Percentiles rank a stretch among this genome's conserved stretches.
These are phyloP conservation scores for Dasyprocta punctata DNA, from an alignment of 2,113 vertebrate genomes.

Conservation along the genomic window DNA sequence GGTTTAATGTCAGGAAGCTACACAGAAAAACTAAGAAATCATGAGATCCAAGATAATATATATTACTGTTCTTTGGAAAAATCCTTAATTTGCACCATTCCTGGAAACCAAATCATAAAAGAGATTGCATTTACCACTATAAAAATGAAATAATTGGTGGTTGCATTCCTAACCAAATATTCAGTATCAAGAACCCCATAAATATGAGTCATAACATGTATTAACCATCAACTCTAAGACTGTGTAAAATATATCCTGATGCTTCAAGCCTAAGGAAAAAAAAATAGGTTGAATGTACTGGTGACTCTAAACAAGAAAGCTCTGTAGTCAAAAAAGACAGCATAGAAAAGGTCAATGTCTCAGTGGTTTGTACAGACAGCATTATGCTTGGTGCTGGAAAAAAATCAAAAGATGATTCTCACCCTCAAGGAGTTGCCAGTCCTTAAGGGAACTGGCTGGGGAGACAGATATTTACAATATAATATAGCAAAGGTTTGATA, in stretches of 20 bases:
- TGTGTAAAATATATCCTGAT: constrained; percentile 25
- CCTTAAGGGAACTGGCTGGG: neutral
- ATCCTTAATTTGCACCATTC: constrained; percentile 60
- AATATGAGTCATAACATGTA: constrained; percentile 51
- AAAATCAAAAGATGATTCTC: constrained; percentile 9
- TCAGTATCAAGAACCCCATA: constrained; percentile 58
- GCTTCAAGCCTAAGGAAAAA: neutral
- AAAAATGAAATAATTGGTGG: constrained; percentile 67
- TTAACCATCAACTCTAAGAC: constrained; percentile 9
- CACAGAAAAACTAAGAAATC: constrained; percentile 52
- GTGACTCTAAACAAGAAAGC: constrained; percentile 44
- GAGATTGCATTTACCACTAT: constrained; percentile 45
- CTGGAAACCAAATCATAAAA: constrained; percentile 64
- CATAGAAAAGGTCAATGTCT: neutral
- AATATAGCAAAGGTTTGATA: neutral
- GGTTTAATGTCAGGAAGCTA: constrained; percentile 29
- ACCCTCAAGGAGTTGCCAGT: neutral
- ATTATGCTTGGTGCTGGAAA: constrained; percentile 19
- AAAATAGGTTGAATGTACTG: neutral
- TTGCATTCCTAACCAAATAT: constrained; percentile 49
- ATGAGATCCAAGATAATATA: constrained; percentile 33
- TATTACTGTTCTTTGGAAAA: constrained; percentile 36
- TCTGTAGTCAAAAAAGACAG: neutral
- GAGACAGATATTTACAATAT: constrained; percentile 1
- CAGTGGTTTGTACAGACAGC: neutral